phyloP scores from a whole-genome alignment of 1,140 invertebrate species.

The Camponotus vicinus region DNA sequence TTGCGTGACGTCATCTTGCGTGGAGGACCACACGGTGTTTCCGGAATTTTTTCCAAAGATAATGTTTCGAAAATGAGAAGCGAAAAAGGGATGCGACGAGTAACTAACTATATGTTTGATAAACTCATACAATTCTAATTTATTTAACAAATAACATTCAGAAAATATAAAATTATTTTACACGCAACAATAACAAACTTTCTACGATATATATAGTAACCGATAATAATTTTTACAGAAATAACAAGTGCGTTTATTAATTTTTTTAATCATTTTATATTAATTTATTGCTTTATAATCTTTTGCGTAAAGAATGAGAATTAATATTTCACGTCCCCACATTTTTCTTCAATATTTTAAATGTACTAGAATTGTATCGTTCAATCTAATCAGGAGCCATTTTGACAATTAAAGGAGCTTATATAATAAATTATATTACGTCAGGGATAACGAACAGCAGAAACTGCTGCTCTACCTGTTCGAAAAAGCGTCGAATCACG shows the following conservation, averaged over 20 bases:
- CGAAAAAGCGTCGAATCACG: conserved; percentile 76
- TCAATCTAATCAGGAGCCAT: conserved; percentile 26
- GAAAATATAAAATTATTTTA: background rate
- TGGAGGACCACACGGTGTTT: conserved; percentile 57
- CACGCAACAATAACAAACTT: background rate
- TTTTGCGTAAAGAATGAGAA: background rate
- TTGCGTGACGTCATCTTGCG: conserved; percentile 69
- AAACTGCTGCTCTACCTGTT: conserved; percentile 32
- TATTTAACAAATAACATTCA: background rate
- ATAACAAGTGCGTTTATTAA: background rate
- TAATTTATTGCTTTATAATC: background rate
- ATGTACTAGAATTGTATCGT: background rate
- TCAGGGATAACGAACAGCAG: too few species aligned
- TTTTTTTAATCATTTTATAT: background rate
- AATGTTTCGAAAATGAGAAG: background rate
- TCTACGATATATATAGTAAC: background rate
- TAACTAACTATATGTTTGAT: background rate
- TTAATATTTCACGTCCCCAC: background rate
- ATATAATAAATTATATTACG: conserved; percentile 6
- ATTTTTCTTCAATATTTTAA: background rate
- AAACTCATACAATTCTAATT: conserved; percentile 7
- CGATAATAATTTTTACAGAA: conserved; percentile 14
- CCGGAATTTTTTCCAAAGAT: conserved; percentile 49
- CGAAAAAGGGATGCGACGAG: background rate
- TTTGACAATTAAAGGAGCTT: conserved; percentile 4